phyloP scores from a whole-genome alignment of 2,888 invertebrate genomes.

The Aelia acuminata region DNA sequence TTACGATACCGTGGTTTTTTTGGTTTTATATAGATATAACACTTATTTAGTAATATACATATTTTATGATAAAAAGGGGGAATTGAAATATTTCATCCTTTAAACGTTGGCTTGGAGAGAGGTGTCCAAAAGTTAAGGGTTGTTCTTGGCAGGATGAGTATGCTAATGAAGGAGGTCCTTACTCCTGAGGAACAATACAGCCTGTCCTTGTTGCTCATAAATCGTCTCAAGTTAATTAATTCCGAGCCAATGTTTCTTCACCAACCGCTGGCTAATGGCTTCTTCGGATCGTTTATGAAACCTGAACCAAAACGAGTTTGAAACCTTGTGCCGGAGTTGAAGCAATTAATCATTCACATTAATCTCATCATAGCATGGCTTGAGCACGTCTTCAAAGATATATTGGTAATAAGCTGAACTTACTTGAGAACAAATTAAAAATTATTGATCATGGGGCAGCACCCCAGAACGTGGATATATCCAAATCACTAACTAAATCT shows the following conservation, averaged over 20 bases:
- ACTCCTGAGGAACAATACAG: slow-evolving; percentile 5
- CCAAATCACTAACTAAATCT: too few species aligned
- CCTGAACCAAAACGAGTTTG: neutral
- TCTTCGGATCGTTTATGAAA: neutral
- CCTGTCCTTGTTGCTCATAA: slow-evolving; percentile 15
- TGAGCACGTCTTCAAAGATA: neutral
- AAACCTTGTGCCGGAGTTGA: neutral
- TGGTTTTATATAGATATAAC: too few species aligned
- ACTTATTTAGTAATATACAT: too few species aligned
- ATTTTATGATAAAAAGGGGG: too few species aligned
- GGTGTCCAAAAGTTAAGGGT: neutral
- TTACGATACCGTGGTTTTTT: too few species aligned
- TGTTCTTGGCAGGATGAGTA: neutral
- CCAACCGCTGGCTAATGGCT: neutral
- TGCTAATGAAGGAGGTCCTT: slow-evolving; percentile 20
- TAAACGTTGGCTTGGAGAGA: neutral
- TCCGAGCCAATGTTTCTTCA: slow-evolving; percentile 2
- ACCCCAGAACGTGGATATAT: too few species aligned
- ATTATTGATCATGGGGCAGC: too few species aligned
- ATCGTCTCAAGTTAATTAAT: slow-evolving; percentile 31
- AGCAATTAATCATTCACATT: neutral
- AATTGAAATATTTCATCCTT: neutral
- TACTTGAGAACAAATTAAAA: too few species aligned
- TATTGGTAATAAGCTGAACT: neutral
- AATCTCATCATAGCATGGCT: neutral